These are phyloP conservation scores for Eupsilia transversa DNA, from an alignment of 2,888 invertebrate species.

Conservation along the genomic window DNA sequence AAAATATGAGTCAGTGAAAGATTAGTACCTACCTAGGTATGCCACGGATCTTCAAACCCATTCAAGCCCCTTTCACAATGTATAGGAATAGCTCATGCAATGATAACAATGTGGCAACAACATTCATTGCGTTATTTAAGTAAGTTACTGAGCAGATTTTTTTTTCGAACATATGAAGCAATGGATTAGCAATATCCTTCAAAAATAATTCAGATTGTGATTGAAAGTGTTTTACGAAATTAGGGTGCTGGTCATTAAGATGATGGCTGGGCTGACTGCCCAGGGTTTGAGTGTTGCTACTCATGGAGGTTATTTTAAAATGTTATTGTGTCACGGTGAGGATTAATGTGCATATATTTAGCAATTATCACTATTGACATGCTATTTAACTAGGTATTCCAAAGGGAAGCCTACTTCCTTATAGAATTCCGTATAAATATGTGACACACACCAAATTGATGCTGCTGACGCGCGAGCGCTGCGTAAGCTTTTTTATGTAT, in stretches of 20 bases:
- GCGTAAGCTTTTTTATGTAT: conserved; percentile 12
- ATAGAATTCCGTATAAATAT: conserved; percentile 31
- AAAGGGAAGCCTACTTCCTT: conserved; percentile 19
- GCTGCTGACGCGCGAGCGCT: conserved; percentile 7
- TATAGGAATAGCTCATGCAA: neutral
- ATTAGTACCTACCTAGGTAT: too few species aligned
- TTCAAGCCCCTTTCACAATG: too few species aligned
- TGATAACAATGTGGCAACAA: neutral
- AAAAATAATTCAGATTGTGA: too few species aligned
- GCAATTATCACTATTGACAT: conserved; percentile 1
- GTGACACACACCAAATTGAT: conserved; percentile 22
- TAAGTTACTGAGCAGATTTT: too few species aligned
- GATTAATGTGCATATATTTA: neutral
- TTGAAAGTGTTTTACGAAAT: too few species aligned
- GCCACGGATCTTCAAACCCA: too few species aligned
- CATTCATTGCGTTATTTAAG: too few species aligned
- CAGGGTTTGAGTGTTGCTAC: neutral
- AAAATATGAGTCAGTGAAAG: too few species aligned
- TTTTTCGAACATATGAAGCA: too few species aligned
- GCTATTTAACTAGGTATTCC: neutral
- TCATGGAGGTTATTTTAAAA: neutral
- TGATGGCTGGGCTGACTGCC: neutral
- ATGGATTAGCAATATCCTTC: too few species aligned
- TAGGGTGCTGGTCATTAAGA: neutral
- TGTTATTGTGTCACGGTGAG: neutral